These are phyloP conservation scores for Camelus bactrianus DNA, from an alignment of 2,113 vertebrate genomes.

Conservation along the genomic window DNA sequence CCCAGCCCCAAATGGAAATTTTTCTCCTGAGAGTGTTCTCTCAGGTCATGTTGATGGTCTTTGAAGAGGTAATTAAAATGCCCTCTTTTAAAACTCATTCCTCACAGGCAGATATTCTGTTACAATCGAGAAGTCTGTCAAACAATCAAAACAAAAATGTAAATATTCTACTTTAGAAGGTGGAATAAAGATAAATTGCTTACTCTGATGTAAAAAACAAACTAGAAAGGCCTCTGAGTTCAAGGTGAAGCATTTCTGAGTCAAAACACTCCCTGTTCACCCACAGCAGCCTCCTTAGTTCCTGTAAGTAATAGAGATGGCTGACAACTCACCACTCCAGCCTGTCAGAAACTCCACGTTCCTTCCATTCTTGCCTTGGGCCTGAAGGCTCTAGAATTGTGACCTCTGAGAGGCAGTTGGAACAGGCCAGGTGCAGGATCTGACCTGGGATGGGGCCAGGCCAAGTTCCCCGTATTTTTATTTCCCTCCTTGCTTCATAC, in stretches of 20 bases:
- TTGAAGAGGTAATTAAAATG: conserved; percentile 30
- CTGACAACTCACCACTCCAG: background rate
- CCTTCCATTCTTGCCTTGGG: background rate
- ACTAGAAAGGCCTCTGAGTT: background rate
- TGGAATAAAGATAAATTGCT: background rate
- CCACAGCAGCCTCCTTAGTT: background rate
- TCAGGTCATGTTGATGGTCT: background rate
- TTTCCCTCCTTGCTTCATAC: background rate
- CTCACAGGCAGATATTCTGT: background rate
- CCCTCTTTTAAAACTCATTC: background rate
- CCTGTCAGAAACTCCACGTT: background rate
- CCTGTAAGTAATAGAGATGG: background rate
- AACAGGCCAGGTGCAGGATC: background rate
- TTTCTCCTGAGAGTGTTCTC: background rate
- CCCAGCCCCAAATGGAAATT: background rate
- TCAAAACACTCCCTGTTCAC: background rate
- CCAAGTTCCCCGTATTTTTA: background rate
- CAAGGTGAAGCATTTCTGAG: background rate
- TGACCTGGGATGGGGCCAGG: background rate
- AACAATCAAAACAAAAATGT: conserved; percentile 25
- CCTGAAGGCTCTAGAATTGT: background rate
- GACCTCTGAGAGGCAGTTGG: background rate
- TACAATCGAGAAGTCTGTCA: conserved; percentile 12
- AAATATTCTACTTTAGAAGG: background rate
- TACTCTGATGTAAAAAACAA: background rate